A percentile compares a stretch with the other conserved stretches of the same genome.
Evolutionary conservation across 2,888 invertebrate genomes (phyloP).

Genomic region (Chrysina gloriosa): DNA sequence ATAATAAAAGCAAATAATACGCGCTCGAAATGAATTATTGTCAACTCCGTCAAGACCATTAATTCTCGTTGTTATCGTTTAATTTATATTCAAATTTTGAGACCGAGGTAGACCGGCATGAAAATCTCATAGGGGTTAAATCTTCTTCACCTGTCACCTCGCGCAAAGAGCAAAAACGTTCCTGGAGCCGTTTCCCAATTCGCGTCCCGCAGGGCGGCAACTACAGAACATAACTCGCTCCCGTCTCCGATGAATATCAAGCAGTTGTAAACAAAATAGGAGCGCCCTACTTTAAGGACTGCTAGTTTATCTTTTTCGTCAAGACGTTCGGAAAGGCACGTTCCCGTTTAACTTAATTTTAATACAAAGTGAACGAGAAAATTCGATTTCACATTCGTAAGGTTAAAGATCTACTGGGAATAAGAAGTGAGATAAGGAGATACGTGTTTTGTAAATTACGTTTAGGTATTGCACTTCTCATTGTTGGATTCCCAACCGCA

Average conservation of each 20-base stretch:
- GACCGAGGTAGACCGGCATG: background rate
- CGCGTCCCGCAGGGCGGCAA: slow-evolving; percentile 13
- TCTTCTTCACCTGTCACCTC: slow-evolving; percentile 23
- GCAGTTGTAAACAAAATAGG: slow-evolving; percentile 25
- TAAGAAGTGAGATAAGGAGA: background rate
- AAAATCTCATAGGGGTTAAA: slow-evolving; percentile 26
- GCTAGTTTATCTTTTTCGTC: slow-evolving; percentile 11
- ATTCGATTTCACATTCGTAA: slow-evolving; percentile 25
- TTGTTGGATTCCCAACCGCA: too few relatives aligned
- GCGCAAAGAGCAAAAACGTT: background rate
- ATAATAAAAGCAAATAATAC: background rate
- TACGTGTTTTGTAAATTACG: background rate
- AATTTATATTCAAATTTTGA: slow-evolving; percentile 31
- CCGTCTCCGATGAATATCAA: slow-evolving; percentile 27
- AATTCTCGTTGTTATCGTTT: slow-evolving; percentile 21
- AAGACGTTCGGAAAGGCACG: slow-evolving; percentile 4
- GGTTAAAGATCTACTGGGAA: slow-evolving; percentile 12
- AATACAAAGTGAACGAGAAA: slow-evolving; percentile 16
- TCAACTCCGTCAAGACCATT: slow-evolving; percentile 3
- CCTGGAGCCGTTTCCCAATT: background rate
- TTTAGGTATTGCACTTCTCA: too few relatives aligned
- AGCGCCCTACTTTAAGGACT: slow-evolving; percentile 14
- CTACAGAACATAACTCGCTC: slow-evolving; percentile 32
- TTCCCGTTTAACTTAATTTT: slow-evolving; percentile 32
- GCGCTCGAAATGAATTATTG: slow-evolving; percentile 6